Conservation (phyloP, 2,113 vertebrate genomes). For the Cyphomyrus plagiostoma region DNA sequence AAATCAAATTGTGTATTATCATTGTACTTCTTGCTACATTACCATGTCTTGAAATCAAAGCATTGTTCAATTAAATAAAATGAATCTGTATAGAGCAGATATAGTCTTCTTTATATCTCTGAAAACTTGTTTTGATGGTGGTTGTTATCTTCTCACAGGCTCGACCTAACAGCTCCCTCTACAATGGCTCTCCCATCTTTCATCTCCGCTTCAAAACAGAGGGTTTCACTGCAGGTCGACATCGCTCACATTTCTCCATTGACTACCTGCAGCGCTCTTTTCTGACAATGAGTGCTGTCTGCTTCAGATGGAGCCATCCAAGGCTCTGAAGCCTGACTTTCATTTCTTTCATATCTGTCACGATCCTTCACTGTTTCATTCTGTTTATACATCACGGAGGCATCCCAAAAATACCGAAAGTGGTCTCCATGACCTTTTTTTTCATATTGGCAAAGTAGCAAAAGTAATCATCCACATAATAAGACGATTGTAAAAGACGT, state of each 20-base stretch:
- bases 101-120: too few relatives aligned
- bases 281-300: constrained; percentile 48
- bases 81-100: neutral
- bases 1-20: neutral
- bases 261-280: constrained; percentile 42
- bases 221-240: constrained; percentile 32
- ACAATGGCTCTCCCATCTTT: constrained; percentile 9
- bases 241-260: constrained; percentile 34
- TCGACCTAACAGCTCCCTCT: neutral
- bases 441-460: constrained; percentile 11
- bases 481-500: constrained; percentile 38
- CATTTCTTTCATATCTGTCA: constrained; percentile 26
- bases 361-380: constrained; percentile 31
- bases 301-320: constrained; percentile 48
- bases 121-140: neutral
- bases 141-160: constrained; percentile 26
- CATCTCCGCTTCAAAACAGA: constrained; percentile 23
- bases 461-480: constrained; percentile 6
- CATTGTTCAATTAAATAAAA: neutral
- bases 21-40: neutral
- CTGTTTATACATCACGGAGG: constrained; percentile 43
- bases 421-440: constrained; percentile 25
- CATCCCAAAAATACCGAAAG: constrained; percentile 32
- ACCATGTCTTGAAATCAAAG: neutral
- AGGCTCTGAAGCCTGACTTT: constrained; percentile 45